These are phyloP conservation scores for Cinclus mexicanus DNA, from an alignment of 2,113 vertebrate species.

Conservation along the genomic window DNA sequence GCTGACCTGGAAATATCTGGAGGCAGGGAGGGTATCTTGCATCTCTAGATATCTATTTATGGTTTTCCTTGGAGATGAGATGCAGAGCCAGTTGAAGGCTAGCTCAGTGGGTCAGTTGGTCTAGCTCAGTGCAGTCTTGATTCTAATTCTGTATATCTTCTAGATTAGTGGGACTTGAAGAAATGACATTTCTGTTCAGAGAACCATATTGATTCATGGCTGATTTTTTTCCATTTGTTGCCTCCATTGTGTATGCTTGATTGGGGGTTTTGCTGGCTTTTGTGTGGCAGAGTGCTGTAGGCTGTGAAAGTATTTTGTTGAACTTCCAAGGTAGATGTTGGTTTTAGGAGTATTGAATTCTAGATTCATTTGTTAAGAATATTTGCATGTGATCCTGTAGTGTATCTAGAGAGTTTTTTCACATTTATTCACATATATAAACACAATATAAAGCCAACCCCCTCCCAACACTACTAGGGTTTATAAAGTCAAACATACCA, in stretches of 20 bases:
- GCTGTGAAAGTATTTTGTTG: background rate
- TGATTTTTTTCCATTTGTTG: background rate
- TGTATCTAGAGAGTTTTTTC: background rate
- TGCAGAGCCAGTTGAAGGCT: background rate
- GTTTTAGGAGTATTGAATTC: background rate
- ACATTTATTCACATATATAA: background rate
- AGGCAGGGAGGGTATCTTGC: background rate
- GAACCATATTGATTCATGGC: background rate
- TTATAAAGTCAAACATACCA: background rate
- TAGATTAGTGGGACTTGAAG: background rate
- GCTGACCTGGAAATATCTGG: background rate
- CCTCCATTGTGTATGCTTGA: accelerated
- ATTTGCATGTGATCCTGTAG: background rate
- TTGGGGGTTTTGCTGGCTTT: background rate
- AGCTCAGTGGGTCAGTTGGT: background rate
- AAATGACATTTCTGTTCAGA: background rate
- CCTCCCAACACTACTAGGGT: background rate
- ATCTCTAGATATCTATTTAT: background rate
- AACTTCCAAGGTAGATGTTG: background rate
- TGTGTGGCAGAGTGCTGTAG: background rate
- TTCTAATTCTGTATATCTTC: background rate
- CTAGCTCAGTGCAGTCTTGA: background rate
- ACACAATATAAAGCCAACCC: background rate
- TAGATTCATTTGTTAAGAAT: background rate
- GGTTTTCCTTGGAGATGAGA: background rate